phyloP scores from a whole-genome alignment of 2,888 invertebrate species.

The Antheraea yamamai region DNA sequence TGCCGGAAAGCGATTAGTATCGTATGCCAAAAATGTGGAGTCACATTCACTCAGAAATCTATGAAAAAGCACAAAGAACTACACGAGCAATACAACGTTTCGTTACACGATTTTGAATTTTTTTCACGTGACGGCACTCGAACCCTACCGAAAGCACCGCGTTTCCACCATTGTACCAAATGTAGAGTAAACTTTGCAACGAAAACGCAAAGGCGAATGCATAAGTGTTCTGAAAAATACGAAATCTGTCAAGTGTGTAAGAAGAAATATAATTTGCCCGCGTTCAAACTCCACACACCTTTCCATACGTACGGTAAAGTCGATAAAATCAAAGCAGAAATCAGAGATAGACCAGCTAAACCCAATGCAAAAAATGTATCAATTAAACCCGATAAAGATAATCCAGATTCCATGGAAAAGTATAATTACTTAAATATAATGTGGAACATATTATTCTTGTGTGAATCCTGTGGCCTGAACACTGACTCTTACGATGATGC shows the following conservation, averaged over 20 bases:
- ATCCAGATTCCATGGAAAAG: slow-evolving; percentile 25
- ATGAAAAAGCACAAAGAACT: neutral
- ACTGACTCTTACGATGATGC: slow-evolving; percentile 53
- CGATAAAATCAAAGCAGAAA: neutral
- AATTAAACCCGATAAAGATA: neutral
- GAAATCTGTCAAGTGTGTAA: slow-evolving; percentile 41
- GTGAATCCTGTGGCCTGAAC: slow-evolving; percentile 44
- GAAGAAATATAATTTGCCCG: slow-evolving; percentile 38
- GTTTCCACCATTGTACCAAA: neutral
- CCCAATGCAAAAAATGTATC: neutral
- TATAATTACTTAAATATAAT: slow-evolving; percentile 29
- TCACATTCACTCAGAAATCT: slow-evolving; percentile 1
- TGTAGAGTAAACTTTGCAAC: slow-evolving; percentile 37
- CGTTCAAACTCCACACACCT: slow-evolving; percentile 42
- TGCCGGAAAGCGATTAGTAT: neutral
- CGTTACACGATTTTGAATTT: neutral
- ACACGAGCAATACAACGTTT: neutral
- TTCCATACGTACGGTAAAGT: slow-evolving; percentile 39
- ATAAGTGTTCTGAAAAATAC: slow-evolving; percentile 35
- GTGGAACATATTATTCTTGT: slow-evolving; percentile 58
- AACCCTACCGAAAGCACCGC: neutral
- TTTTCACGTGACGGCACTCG: neutral
- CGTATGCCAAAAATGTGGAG: neutral
- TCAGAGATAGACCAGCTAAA: neutral
- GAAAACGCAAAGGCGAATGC: neutral